Conservation (phyloP, 1,140 invertebrate genomes). For the Pantala flavescens region DNA sequence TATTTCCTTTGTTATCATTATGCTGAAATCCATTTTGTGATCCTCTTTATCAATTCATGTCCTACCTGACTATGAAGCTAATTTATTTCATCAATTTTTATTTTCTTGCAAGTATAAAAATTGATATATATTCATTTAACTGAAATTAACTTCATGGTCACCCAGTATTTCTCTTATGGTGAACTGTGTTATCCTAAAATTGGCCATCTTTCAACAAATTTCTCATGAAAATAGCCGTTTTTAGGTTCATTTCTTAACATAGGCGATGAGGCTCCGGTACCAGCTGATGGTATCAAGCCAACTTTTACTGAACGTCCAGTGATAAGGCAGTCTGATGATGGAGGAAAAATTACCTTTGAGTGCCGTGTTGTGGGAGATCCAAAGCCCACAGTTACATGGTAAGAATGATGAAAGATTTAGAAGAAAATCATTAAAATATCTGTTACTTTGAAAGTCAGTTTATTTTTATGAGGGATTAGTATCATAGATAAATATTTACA, state of each 20-base stretch:
- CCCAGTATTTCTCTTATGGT: conserved; percentile 4
- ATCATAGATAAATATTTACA: too few species aligned
- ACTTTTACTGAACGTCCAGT: conserved; percentile 93
- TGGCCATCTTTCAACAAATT: conserved; percentile 15
- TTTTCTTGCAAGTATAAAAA: neutral
- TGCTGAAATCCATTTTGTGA: neutral
- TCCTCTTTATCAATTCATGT: too few species aligned
- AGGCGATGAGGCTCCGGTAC: conserved; percentile 86
- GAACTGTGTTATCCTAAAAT: neutral
- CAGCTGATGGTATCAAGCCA: conserved; percentile 81
- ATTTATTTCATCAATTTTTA: neutral
- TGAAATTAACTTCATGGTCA: neutral
- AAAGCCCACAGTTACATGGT: conserved; percentile 84
- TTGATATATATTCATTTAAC: neutral
- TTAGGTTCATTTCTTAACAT: conserved; percentile 33
- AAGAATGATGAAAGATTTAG: conserved; percentile 36
- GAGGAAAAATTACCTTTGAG: conserved; percentile 85
- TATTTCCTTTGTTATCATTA: neutral
- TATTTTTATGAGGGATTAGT: too few species aligned
- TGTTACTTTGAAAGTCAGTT: too few species aligned
- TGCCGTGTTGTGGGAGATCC: conserved; percentile 92
- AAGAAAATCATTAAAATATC: too few species aligned
- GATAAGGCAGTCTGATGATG: conserved; percentile 89
- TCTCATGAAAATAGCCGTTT: conserved; percentile 28
- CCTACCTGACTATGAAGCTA: too few species aligned